These are phyloP conservation scores for Gephyroberyx darwinii DNA, from an alignment of 2,797 vertebrate genomes.

Conservation along the genomic window DNA sequence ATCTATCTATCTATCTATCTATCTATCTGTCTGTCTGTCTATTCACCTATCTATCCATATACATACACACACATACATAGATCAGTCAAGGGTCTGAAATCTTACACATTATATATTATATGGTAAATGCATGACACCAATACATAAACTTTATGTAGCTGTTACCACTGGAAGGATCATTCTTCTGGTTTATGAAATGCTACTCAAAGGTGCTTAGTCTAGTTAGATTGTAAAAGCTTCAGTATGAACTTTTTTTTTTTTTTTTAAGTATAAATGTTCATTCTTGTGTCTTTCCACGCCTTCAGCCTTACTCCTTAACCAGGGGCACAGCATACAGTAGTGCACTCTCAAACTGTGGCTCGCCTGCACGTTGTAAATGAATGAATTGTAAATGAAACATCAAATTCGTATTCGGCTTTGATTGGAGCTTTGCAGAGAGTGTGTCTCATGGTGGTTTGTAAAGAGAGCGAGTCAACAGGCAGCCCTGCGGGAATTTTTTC, in stretches of 20 bases:
- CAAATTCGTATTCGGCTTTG: slow-evolving; percentile 30
- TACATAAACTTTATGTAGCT: too few species aligned
- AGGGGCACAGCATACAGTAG: not conserved
- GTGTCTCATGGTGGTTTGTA: slow-evolving; percentile 50
- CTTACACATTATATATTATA: too few species aligned
- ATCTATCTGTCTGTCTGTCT: slow-evolving; percentile 30
- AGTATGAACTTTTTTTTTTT: not conserved
- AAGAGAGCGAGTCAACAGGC: slow-evolving; percentile 52
- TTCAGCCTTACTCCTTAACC: too few species aligned
- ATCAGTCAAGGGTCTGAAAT: too few species aligned
- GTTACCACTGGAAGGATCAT: too few species aligned
- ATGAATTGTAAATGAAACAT: slow-evolving; percentile 49
- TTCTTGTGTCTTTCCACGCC: too few species aligned
- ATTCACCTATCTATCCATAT: slow-evolving; percentile 12
- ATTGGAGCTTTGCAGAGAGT: slow-evolving; percentile 38
- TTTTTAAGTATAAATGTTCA: too few species aligned
- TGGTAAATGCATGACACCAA: too few species aligned
- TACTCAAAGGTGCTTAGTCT: not conserved
- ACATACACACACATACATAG: too few species aligned
- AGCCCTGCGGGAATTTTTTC: slow-evolving; percentile 39
- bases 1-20: slow-evolving; percentile 35
- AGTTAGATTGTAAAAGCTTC: not conserved
- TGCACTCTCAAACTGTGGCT: not conserved
- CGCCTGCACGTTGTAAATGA: slow-evolving; percentile 28
- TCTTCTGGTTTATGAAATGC: too few species aligned